Percentiles rank a stretch among this genome's conserved stretches.
Evolutionary conservation across 2,113 vertebrate genomes (phyloP).

Genomic region (Melierax canorus): DNA sequence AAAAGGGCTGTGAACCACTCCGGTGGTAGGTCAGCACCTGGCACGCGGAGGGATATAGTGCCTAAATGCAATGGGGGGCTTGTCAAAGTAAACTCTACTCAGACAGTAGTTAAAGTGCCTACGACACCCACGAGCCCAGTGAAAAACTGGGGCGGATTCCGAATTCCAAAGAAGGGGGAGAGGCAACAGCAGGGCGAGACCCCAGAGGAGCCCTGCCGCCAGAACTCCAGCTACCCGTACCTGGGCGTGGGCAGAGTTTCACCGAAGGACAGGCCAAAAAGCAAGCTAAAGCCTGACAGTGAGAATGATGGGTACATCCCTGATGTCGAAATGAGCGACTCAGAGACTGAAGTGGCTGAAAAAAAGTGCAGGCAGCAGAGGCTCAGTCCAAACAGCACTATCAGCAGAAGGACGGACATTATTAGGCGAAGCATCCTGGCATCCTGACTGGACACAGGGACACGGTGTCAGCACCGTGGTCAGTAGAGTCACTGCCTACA

Average conservation of each 20-base stretch:
- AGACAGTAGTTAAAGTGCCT: conserved; percentile 75
- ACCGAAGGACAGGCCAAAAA: conserved; percentile 74
- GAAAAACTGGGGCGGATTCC: conserved; percentile 93
- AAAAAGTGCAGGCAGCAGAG: conserved; percentile 85
- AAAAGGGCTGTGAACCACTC: conserved; percentile 60
- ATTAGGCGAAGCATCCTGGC: conserved; percentile 91
- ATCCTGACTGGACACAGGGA: conserved; percentile 75
- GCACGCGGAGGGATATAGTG: conserved; percentile 59
- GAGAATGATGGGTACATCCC: conserved; percentile 81
- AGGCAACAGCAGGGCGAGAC: conserved; percentile 68
- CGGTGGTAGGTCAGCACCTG: conserved; percentile 57
- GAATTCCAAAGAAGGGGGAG: conserved; percentile 92
- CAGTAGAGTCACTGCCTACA: conserved; percentile 1
- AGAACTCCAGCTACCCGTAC: conserved; percentile 64
- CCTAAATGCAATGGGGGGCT: conserved; percentile 78
- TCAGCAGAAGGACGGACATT: conserved; percentile 84
- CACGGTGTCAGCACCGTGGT: neutral
- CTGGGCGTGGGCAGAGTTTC: conserved; percentile 59
- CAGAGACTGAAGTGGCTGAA: conserved; percentile 78
- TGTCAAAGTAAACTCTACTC: conserved; percentile 67
- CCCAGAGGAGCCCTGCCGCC: conserved; percentile 59
- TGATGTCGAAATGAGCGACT: conserved; percentile 77
- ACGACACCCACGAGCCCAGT: conserved; percentile 74
- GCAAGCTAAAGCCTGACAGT: conserved; percentile 70
- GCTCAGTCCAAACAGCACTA: conserved; percentile 75